Percentiles rank a stretch among this genome's conserved stretches.
Evolutionary conservation across 1,140 invertebrate species (phyloP).

Genomic region (Nymphalis io): DNA sequence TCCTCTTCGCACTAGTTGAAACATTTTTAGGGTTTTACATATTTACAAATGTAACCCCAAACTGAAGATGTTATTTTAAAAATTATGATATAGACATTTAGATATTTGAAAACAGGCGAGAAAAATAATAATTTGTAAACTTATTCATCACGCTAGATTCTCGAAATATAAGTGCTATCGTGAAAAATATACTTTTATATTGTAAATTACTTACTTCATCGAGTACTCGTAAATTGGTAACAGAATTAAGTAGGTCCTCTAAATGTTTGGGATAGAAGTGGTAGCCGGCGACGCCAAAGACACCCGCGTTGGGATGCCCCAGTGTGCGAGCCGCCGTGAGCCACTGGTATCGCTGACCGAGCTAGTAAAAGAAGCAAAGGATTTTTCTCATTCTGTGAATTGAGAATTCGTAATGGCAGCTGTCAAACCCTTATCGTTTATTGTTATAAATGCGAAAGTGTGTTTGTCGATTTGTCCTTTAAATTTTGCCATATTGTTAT

Average conservation of each 20-base stretch:
- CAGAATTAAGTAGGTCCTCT: constrained; percentile 55
- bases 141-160: too few species aligned
- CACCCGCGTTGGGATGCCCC: constrained; percentile 45
- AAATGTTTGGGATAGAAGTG: constrained; percentile 66
- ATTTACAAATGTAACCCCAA: neutral
- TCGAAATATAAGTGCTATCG: neutral
- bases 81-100: too few species aligned
- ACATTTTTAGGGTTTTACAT: constrained; percentile 15
- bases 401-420: too few species aligned
- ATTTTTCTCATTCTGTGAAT: too few species aligned
- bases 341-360: constrained; percentile 54
- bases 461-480: too few species aligned
- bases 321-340: constrained; percentile 61
- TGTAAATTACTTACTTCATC: constrained; percentile 16
- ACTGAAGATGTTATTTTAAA: too few species aligned
- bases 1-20: constrained; percentile 42
- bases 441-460: too few species aligned
- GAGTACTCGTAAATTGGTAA: constrained; percentile 47
- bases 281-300: constrained; percentile 65
- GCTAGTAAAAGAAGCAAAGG: too few species aligned
- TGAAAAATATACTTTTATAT: neutral
- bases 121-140: too few species aligned
- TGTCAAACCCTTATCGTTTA: too few species aligned
- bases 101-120: too few species aligned
- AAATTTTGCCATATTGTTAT: too few species aligned